Conservation (phyloP, 1,140 invertebrate species). For the Pinna nobilis region DNA sequence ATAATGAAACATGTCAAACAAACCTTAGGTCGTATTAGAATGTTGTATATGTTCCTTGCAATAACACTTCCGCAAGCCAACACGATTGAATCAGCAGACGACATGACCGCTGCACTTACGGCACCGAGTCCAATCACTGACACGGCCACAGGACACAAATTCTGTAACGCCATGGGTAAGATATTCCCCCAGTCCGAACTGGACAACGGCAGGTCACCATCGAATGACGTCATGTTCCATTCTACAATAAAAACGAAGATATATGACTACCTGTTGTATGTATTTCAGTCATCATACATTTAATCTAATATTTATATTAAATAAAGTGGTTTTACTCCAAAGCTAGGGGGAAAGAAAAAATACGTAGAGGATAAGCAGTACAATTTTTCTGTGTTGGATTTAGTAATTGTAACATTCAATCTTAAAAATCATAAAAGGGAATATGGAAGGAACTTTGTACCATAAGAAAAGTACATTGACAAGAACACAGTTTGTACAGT, state of each 20-base stretch:
- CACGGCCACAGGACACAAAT: constrained; percentile 92
- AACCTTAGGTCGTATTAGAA: constrained; percentile 93
- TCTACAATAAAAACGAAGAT: constrained; percentile 77
- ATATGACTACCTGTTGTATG: not conserved
- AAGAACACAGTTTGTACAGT: too few relatives aligned
- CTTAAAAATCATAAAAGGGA: too few relatives aligned
- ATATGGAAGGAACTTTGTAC: too few relatives aligned
- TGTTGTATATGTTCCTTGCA: constrained; percentile 96
- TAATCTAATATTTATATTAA: not conserved
- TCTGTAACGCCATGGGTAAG: constrained; percentile 95
- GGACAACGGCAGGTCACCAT: constrained; percentile 81
- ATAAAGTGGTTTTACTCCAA: not conserved
- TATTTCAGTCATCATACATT: not conserved
- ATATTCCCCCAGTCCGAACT: constrained; percentile 90
- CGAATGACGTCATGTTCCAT: constrained; percentile 93
- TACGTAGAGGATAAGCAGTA: too few relatives aligned
- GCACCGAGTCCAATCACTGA: constrained; percentile 97
- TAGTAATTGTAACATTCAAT: too few relatives aligned
- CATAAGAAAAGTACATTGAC: too few relatives aligned
- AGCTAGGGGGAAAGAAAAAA: too few relatives aligned
- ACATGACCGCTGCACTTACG: constrained; percentile 98
- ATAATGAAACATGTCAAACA: constrained; percentile 48
- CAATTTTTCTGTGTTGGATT: too few relatives aligned
- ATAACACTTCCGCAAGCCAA: constrained; percentile 97
- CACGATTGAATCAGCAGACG: constrained; percentile 97